These are phyloP conservation scores for Chrysochloris asiatica DNA, from an alignment of 2,113 vertebrate species.

Conservation along the genomic window DNA sequence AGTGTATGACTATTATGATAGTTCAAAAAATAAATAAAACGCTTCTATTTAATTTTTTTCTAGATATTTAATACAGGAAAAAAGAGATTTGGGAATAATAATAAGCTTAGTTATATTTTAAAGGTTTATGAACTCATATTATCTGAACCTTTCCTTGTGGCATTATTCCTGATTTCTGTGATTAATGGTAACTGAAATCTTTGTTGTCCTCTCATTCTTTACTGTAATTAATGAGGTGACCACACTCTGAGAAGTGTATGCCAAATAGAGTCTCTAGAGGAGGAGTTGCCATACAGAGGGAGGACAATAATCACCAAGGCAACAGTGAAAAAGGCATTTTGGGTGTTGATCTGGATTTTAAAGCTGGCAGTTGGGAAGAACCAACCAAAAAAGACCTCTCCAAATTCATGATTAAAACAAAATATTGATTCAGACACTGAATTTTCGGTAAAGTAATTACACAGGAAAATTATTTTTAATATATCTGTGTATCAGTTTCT, in stretches of 20 bases:
- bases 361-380: rapidly evolving
- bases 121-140: neutral
- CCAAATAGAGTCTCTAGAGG: neutral
- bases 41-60: neutral
- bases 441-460: neutral
- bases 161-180: neutral
- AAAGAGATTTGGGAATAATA: neutral
- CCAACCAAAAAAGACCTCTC: neutral
- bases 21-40: neutral
- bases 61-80: neutral
- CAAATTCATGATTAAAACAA: neutral
- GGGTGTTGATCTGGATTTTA: neutral
- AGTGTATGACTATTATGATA: neutral
- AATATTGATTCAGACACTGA: neutral
- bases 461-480: neutral
- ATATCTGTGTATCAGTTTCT: neutral
- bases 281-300: neutral
- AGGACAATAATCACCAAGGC: neutral
- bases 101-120: neutral
- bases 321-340: neutral
- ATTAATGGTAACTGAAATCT: neutral
- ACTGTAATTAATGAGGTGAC: neutral
- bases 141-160: neutral
- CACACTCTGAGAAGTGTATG: neutral
- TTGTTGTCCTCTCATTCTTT: neutral